Conservation (phyloP, 2,113 vertebrate species). For the Pongo abelii region DNA sequence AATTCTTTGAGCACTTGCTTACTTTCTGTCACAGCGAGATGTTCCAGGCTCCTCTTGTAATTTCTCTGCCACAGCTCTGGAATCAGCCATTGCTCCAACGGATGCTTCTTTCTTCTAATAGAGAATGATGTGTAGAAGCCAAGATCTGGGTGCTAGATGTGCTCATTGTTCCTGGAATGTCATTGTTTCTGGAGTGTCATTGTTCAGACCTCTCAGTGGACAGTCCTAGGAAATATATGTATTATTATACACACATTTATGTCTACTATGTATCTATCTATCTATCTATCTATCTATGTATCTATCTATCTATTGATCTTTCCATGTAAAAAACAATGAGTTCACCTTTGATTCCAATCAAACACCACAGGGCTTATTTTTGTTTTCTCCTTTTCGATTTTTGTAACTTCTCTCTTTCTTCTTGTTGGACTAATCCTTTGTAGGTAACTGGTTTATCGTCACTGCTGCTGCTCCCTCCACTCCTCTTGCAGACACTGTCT, state of each 20-base stretch:
- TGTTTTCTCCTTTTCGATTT: not conserved
- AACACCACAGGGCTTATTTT: not conserved
- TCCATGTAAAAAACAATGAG: not conserved
- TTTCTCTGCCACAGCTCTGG: not conserved
- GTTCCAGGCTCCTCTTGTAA: not conserved
- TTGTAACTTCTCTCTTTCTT: not conserved
- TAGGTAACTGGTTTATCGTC: not conserved
- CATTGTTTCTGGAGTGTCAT: not conserved
- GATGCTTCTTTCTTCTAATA: not conserved
- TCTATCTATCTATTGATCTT: not conserved
- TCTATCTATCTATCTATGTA: not conserved
- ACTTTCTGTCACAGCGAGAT: conserved; percentile 15
- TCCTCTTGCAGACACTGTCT: not conserved
- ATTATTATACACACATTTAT: not conserved
- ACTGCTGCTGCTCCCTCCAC: no score
- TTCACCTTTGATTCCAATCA: not conserved
- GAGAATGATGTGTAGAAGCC: conserved; percentile 29
- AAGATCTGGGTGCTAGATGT: not conserved
- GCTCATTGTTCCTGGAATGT: not conserved
- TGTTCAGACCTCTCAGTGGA: not conserved
- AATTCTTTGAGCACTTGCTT: conserved; percentile 26
- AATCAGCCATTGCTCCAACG: conserved; percentile 5
- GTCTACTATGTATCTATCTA: not conserved
- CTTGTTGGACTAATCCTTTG: not conserved
- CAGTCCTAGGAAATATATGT: not conserved